Evolutionary conservation across 2,113 vertebrate genomes (phyloP).

Genomic region (Neoarius graeffei): DNA sequence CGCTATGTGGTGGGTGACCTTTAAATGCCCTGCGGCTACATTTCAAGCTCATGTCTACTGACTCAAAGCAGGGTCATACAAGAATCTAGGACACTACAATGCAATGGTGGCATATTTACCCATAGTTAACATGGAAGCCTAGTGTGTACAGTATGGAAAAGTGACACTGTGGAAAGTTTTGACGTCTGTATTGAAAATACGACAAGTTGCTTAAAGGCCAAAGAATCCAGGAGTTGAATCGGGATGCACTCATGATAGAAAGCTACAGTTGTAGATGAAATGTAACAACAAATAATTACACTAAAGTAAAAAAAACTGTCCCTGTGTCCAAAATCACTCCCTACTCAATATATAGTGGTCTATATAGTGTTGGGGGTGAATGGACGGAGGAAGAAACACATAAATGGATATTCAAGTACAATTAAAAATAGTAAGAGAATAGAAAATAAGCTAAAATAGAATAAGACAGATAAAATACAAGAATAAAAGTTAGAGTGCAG

Average conservation of each 20-base stretch:
- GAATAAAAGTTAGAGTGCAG: too few species aligned
- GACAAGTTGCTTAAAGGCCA: not conserved
- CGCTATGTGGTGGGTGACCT: conserved; percentile 70
- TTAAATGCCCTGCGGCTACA: conserved; percentile 38
- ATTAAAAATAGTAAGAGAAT: too few species aligned
- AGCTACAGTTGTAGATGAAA: not conserved
- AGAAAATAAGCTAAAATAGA: too few species aligned
- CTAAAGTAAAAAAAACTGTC: not conserved
- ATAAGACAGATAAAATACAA: too few species aligned
- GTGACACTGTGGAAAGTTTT: not conserved
- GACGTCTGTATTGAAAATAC: not conserved
- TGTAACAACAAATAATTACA: not conserved
- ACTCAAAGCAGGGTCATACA: conserved; percentile 14
- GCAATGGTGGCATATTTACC: not conserved
- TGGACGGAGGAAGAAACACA: too few species aligned
- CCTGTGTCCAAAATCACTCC: too few species aligned
- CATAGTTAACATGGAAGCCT: not conserved
- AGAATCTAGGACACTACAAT: conserved; percentile 26
- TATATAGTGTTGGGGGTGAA: too few species aligned
- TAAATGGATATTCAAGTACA: too few species aligned
- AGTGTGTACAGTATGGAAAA: not conserved
- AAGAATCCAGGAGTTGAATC: not conserved
- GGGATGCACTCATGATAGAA: not conserved
- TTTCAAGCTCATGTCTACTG: not conserved
- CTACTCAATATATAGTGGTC: too few species aligned